Evolutionary conservation across 2,797 vertebrate genomes (phyloP), one percentile per base, ranked within the genome.

Genomic region (Margarornis squamiger): DNA sequence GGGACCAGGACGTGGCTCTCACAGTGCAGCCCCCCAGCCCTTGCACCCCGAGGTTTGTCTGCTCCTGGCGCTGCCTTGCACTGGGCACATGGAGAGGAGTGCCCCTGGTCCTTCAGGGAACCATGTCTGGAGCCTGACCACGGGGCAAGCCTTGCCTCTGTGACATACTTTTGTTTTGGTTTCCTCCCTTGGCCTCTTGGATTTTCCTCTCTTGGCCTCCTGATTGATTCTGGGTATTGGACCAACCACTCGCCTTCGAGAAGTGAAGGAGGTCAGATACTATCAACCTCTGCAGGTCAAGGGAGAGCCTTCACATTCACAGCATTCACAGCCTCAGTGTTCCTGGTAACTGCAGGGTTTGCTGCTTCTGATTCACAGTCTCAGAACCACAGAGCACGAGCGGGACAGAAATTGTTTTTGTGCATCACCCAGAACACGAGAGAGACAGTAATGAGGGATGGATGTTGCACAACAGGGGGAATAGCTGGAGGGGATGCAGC

Each of bases 71-170:
- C 30, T 90, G 54, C 46, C 13, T 1, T 2, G 20, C 34, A 23
- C 38, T 0, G 1, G 54, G 29, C 43, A 32, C 20, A 1, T 0
- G 0, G 24, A 36, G 46, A 19, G 7, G 3, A 0, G 21, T 3
- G 6, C 10, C 55, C 32, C 36, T 18, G 12, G 2, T 58, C 26
- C 48, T 72, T 73, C 0, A 0, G 8, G 24, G 32, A 41, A 10
- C 0, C 0, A 0, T 14, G 12, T 45, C 86, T 79, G 1, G 0
- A n/a, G 20, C 29, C 32, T 36, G 22, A 24, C 18, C 6, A 2
- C 22, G 30, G 21, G 73, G 36, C 52, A 15, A 14, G 19, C 54
- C 58, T 57, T 30, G 22, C 36, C 48, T 76, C 48, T 23, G 30
- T 59, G 61, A 39, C 38, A 23, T 9, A 7, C 32, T 63, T 78